Evolutionary conservation across 2,113 vertebrate genomes (phyloP).

Genomic region (Xyrauchen texanus): DNA sequence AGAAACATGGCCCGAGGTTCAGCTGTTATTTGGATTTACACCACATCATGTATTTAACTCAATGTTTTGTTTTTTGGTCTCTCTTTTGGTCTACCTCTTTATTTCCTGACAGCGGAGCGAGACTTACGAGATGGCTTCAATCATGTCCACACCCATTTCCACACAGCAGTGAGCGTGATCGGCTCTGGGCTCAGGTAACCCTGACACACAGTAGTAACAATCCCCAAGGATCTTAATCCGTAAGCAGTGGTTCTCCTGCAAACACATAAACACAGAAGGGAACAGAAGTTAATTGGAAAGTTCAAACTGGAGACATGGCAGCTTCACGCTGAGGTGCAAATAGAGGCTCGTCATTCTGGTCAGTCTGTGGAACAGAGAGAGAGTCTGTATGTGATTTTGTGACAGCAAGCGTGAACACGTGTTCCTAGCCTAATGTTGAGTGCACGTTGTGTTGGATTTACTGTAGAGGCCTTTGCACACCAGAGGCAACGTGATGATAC

Average conservation of each 20-base stretch:
- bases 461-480: no score
- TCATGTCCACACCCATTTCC: slow-evolving; percentile 98
- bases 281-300: slow-evolving; percentile 44
- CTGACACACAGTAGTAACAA: slow-evolving; percentile 95
- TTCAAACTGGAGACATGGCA: slow-evolving; percentile 23
- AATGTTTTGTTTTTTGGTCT: not conserved
- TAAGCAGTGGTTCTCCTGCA: slow-evolving; percentile 92
- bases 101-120: not conserved
- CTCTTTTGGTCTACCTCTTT: not conserved
- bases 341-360: slow-evolving; percentile 22
- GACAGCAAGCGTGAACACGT: no score
- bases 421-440: no score
- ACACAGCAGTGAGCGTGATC: slow-evolving; percentile 97
- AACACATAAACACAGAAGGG: slow-evolving; percentile 14
- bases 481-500: no score
- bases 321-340: slow-evolving; percentile 30
- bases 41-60: not conserved
- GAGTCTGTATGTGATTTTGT: not conserved
- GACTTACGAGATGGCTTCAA: slow-evolving; percentile 96
- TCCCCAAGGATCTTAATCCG: slow-evolving; percentile 96
- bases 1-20: no score
- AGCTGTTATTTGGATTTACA: no score
- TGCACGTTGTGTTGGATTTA: no score
- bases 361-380: slow-evolving; percentile 19
- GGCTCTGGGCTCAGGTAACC: slow-evolving; percentile 87